Conservation (phyloP, 2,113 vertebrate species). For the Mustela lutreola region DNA sequence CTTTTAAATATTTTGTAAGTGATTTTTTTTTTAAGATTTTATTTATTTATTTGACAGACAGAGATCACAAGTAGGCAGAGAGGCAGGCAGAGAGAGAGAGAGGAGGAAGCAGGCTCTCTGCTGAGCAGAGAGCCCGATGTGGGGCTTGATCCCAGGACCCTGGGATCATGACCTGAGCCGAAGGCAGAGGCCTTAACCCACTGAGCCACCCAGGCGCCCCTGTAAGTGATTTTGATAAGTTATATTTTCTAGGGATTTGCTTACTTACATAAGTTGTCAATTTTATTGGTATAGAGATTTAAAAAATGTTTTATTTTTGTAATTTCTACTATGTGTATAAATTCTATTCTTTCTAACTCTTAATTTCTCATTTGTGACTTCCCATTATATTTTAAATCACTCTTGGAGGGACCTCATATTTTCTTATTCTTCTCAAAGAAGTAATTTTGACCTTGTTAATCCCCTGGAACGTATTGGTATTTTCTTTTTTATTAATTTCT, state of each 20-base stretch:
- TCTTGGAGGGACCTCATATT: neutral
- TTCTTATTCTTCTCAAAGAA: neutral
- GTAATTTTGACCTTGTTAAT: neutral
- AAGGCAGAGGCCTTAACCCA: too few relatives aligned
- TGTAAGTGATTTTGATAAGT: neutral
- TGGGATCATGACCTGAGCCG: too few relatives aligned
- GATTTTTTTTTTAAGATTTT: neutral
- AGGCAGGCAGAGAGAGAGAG: too few relatives aligned
- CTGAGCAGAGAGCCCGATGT: too few relatives aligned
- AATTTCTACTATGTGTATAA: neutral
- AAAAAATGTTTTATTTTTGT: neutral
- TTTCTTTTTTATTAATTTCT: neutral
- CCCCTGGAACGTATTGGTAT: neutral
- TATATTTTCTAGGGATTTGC: neutral
- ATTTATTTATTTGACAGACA: too few relatives aligned
- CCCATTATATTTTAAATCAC: neutral
- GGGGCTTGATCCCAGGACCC: too few relatives aligned
- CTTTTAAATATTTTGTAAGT: conserved; percentile 45
- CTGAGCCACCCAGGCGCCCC: too few relatives aligned
- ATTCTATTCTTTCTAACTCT: neutral
- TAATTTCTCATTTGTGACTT: neutral
- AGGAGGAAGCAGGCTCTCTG: too few relatives aligned
- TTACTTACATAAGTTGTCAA: neutral
- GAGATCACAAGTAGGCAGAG: too few relatives aligned
- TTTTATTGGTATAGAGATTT: neutral